Evolutionary conservation across 2,888 invertebrate genomes (phyloP).

Genomic region (Eulithis testata): DNA sequence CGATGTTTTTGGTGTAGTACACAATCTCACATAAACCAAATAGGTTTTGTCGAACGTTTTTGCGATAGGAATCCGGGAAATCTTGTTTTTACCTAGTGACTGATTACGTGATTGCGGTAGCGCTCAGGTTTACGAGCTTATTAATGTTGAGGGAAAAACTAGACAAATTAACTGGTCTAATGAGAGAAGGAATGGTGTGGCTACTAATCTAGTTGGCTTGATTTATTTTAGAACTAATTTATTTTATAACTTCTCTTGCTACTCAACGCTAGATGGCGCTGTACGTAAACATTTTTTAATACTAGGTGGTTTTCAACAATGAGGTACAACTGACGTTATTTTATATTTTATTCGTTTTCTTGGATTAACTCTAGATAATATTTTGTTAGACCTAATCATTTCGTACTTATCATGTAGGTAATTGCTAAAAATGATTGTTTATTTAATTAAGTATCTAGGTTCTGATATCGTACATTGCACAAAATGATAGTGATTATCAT

Average conservation of each 20-base stretch:
- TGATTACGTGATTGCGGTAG: constrained; percentile 14
- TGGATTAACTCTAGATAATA: no score
- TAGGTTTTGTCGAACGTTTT: neutral
- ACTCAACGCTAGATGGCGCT: constrained; percentile 41
- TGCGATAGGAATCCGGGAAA: constrained; percentile 12
- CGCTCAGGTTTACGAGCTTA: constrained; percentile 20
- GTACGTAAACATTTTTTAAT: neutral
- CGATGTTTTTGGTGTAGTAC: no score
- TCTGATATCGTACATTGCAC: no score
- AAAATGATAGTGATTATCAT: no score
- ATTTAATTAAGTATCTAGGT: no score
- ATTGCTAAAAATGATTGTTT: no score
- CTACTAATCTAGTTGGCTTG: constrained; percentile 4
- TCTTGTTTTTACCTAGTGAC: constrained; percentile 13
- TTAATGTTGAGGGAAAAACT: constrained; percentile 13
- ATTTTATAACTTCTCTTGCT: constrained; percentile 12
- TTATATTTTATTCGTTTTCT: no score
- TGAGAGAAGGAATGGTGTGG: constrained; percentile 6
- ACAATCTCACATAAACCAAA: neutral
- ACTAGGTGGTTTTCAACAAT: neutral
- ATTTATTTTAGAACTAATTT: neutral
- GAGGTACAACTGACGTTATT: no score
- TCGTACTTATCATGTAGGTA: no score
- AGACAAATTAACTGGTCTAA: constrained; percentile 17
- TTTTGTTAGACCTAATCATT: no score